A percentile compares a stretch with the other conserved stretches of the same genome.
phyloP scores from a whole-genome alignment of 1,140 invertebrate genomes.

The Rhopalosiphum padi region DNA sequence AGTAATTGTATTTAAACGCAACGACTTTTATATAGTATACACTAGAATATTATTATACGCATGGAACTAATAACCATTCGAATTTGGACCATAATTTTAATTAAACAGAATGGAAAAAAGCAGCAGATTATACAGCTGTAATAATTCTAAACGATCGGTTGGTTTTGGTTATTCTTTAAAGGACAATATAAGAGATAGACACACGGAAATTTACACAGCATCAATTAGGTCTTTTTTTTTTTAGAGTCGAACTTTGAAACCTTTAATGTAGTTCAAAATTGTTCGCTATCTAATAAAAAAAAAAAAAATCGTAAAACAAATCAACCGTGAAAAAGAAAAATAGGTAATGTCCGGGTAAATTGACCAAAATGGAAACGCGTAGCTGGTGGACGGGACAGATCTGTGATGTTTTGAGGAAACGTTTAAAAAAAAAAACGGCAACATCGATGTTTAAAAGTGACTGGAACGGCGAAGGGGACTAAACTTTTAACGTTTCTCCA shows the following conservation, averaged over 20 bases:
- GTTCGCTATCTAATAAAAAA: neutral
- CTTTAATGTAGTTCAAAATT: neutral
- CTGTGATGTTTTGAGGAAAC: neutral
- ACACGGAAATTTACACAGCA: neutral
- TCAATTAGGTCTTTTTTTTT: neutral
- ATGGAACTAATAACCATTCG: neutral
- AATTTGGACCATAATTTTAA: constrained; percentile 10
- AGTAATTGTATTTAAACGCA: constrained; percentile 26
- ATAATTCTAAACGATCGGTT: neutral
- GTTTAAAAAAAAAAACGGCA: neutral
- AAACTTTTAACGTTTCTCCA: constrained; percentile 1
- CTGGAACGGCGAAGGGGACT: neutral
- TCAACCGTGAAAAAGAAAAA: neutral
- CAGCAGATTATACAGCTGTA: neutral
- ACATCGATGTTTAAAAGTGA: constrained; percentile 5
- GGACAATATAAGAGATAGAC: neutral
- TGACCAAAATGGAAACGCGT: neutral
- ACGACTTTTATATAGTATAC: neutral
- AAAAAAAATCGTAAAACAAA: neutral
- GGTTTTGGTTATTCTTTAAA: constrained; percentile 3
- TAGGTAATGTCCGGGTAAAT: neutral
- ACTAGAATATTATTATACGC: neutral
- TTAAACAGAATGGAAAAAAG: constrained; percentile 20
- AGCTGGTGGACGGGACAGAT: neutral
- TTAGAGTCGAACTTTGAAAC: neutral